Base-by-base conservation (phyloP, 2,113 vertebrate genomes). In the Archocentrus centrarchus region DNA sequence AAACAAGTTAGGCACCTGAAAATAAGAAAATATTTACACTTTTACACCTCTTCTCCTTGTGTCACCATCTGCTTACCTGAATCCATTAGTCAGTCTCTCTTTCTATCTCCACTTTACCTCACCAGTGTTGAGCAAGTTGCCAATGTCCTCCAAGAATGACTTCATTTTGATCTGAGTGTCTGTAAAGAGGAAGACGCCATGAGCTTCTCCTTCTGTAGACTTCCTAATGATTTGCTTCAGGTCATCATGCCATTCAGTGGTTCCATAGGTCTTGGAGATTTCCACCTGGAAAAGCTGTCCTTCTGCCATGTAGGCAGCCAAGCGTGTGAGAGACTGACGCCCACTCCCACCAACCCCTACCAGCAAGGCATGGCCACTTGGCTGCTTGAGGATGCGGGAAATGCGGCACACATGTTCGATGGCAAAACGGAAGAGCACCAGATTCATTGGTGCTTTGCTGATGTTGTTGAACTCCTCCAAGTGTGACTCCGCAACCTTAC, bases 321-420 rank as follows among this genome's bases (percentile, higher is more conserved):
- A 81, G 5, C 97, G 93, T 39, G 97, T 98, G 62, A 97, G 96
- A 3, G 97, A 98, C 81, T 98, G 97, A 0, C 97, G 95, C 1
- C 98, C 97, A 0, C 97, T 98, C 4, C 98, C 98, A 2, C 98
- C 98, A 1, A 99, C 97, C 1, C 97, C 97, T 11, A 98, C 97
- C 32, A 99, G 94, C 20, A 99, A 94, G 3, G 97, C 97, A 3
- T 99, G 97, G 77, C 97, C 97, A 1, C 96, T 95, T 1, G 98
- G 98, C 85, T 98, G 97, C 90, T 98, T 97, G 79, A 99, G 88
- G 86, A 98, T 96, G 13, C 97, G 95, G 14, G 97, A 97, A 75
- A 99, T 96, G 61, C 97, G 95, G 87, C 97, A 98, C 27, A 99
- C 95, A 4, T 99, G 98, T 66, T 99, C 97, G 1, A 98, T 96